These are phyloP conservation scores for Zenarchopterus dispar DNA, from an alignment of 2,797 vertebrate genomes.

Conservation along the genomic window DNA sequence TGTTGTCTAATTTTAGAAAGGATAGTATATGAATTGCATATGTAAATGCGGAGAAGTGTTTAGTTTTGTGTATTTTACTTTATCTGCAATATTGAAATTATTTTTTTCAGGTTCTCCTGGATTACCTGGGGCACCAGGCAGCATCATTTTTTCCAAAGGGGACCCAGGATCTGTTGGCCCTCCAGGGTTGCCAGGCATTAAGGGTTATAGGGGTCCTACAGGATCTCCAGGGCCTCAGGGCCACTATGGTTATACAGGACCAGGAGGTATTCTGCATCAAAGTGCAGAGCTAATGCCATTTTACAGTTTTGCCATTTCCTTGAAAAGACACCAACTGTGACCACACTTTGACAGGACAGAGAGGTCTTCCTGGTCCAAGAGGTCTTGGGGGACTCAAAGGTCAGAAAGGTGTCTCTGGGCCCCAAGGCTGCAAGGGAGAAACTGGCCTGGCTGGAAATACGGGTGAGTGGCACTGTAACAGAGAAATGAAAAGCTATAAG, in stretches of 20 bases:
- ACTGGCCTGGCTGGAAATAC: constrained; percentile 39
- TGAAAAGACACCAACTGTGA: constrained; percentile 14
- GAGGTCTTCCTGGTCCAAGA: constrained; percentile 36
- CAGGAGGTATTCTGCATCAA: constrained; percentile 49
- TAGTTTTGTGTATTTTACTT: background rate
- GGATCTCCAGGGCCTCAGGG: constrained; percentile 44
- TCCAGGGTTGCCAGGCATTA: constrained; percentile 52
- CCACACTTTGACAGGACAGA: constrained; percentile 50
- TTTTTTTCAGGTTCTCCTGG: constrained; percentile 60
- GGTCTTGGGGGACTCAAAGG: constrained; percentile 59
- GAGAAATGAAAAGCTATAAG: background rate
- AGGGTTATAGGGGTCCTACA: constrained; percentile 46
- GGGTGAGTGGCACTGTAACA: constrained; percentile 37
- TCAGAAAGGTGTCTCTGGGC: constrained; percentile 48
- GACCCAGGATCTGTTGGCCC: constrained; percentile 54
- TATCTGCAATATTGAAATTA: background rate
- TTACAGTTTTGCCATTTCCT: background rate
- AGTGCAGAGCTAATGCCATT: background rate
- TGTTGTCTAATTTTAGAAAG: background rate
- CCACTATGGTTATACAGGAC: constrained; percentile 7
- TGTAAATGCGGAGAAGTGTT: background rate
- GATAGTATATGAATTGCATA: background rate
- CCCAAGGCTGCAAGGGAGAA: constrained; percentile 51
- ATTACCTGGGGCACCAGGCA: constrained; percentile 37
- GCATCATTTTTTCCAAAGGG: constrained; percentile 27